Evolutionary conservation across 2,113 vertebrate genomes (phyloP).

Genomic region (Oryzias melastigma): DNA sequence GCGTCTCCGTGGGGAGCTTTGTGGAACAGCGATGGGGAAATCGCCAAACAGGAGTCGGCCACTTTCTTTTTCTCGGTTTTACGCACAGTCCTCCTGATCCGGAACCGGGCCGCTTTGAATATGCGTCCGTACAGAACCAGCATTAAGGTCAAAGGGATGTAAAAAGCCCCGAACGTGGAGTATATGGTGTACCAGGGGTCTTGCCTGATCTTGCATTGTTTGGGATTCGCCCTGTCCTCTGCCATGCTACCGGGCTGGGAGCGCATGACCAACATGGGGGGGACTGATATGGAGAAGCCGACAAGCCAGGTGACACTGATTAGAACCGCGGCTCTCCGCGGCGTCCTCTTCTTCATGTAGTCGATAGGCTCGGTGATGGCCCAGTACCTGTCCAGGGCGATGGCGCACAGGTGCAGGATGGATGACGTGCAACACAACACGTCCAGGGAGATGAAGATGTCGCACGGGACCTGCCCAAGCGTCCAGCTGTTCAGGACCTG

Average conservation of each 20-base stretch:
- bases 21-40: constrained; percentile 74
- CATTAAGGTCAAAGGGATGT: constrained; percentile 93
- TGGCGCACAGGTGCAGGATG: constrained; percentile 95
- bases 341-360: constrained; percentile 94
- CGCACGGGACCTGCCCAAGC: constrained; percentile 90
- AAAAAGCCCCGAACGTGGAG: constrained; percentile 96
- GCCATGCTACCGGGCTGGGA: constrained; percentile 81
- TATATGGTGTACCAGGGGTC: constrained; percentile 97
- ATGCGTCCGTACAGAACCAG: constrained; percentile 93
- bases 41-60: constrained; percentile 71
- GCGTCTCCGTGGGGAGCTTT: constrained; percentile 78
- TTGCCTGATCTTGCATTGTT: constrained; percentile 90
- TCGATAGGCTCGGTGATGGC: constrained; percentile 96
- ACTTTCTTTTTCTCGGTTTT: constrained; percentile 87
- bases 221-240: constrained; percentile 86
- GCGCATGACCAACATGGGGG: constrained; percentile 90
- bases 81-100: constrained; percentile 91
- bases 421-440: constrained; percentile 97
- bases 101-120: constrained; percentile 92
- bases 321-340: constrained; percentile 87
- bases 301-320: constrained; percentile 97
- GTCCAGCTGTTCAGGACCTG: constrained; percentile 97
- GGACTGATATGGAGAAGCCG: constrained; percentile 94
- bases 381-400: constrained; percentile 97
- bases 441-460: constrained; percentile 94